Base-by-base conservation (phyloP, 2,797 vertebrate species). In the Brachyalestes nurse region DNA sequence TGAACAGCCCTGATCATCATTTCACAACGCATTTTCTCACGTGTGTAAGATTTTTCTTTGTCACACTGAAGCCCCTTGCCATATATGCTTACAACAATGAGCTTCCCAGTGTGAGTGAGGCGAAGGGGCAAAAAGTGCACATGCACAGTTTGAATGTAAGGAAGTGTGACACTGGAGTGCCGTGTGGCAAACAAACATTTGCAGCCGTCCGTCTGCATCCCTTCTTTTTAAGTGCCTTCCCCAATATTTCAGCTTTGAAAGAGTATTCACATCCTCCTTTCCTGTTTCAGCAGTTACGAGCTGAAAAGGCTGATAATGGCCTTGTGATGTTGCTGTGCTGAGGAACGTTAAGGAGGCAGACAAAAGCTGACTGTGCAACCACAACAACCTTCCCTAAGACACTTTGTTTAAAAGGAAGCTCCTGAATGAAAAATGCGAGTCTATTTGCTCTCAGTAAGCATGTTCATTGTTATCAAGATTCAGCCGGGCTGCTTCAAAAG, bases 91-190 rank as follows among this genome's bases (percentile, higher is more conserved):
- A 10, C 28, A 57, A 74, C 72, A 74, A 74, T 58, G 55, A 42
- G 72, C 34, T 45, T 60, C 55, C 72, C 72, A 23, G 19, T 14
- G 6, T 2, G 12, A 58, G 53, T n/a, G 10, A 70, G 23, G 12
- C 21, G 19, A 21, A 16, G 87, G 90, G 86, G 90, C 88, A 91
- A 86, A 66, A 77, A 84, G 75, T 75, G 86, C 73, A 92, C 91
- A 94, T 93, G 92, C 93, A 91, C 87, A 86, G 89, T 83, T 92
- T 94, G 92, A 94, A 94, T 94, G 92, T 92, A 90, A 94, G 93
- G 93, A 94, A 93, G 93, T 91, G 89, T 89, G 92, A 93, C 90
- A 93, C 90, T 91, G 90, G 90, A 75, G 88, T 88, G 89, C 76
- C 51, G 85, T 83, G 85, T 90, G 91, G 91, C 93, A 94, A 94